Evolutionary conservation across 2,888 invertebrate genomes (phyloP), one percentile per base, ranked within the genome.

Genomic region (Gastracanthus pulcherrimus): DNA sequence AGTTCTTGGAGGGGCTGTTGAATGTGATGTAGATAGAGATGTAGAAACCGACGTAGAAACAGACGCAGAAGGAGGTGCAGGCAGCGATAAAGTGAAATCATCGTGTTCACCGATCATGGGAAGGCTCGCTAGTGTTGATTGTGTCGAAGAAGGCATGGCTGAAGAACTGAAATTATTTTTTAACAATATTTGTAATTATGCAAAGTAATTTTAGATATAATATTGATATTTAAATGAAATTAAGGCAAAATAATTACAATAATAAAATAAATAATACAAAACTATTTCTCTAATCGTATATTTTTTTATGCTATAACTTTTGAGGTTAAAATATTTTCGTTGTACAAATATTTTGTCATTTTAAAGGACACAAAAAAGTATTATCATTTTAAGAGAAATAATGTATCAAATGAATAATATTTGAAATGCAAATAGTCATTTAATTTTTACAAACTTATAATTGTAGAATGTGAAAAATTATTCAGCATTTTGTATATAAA

Each of bases 21-120:
- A 90, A 91, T 67, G 91, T 90, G 86, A 64, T 55, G 81, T 45
- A 41, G 82, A 72, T 36, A 41, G 31, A 45, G 80, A 84, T 78
- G 80, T 38, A 6, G 83, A 58, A 70, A n/a, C n/a, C n/a, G n/a
- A n/a, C 58, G 81, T 45, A 41, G 82, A 72, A 31, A 41, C 36
- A 45, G 80, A 84, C 78, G 80, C 45, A 6, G 83, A 58, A 70
- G 76, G 74, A 79, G 82, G 87, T 86, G 81, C 86, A 86, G 84
- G 80, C 23, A 84, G 76, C 60, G 83, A 38, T 16, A 86, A 85
- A 83, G 86, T 90, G 78, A 87, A 90, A 78, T 91, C 91, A 81
- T 91, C 92, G 86, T 95, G 95, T 89, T 95, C 95, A 62, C 95
- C 95, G 84, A 96, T 95, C 94, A 96, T 94, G 6, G 96, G 96